A percentile compares a stretch with the other conserved stretches of the same genome.
These are phyloP conservation scores for Cydia fagiglandana DNA, from an alignment of 1,140 invertebrate genomes.

Conservation along the genomic window DNA sequence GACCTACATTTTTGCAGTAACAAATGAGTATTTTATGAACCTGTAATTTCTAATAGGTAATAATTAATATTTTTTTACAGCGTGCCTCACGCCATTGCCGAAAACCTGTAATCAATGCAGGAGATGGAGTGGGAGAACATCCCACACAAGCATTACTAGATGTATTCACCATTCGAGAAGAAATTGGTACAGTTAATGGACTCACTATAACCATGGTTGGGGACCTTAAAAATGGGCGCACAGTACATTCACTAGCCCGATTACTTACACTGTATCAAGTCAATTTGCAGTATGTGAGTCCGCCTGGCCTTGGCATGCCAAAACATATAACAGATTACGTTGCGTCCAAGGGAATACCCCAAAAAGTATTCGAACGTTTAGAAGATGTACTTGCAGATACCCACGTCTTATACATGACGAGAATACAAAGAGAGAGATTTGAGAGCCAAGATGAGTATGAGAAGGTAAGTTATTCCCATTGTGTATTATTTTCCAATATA, in stretches of 20 bases:
- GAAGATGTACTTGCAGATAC: conserved; percentile 94
- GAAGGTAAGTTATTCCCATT: conserved; percentile 80
- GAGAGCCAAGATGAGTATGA: conserved; percentile 91
- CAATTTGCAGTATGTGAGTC: conserved; percentile 93
- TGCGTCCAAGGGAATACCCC: conserved; percentile 86
- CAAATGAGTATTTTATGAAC: conserved; percentile 22
- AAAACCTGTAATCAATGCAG: conserved; percentile 97
- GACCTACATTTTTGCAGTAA: conserved; percentile 24
- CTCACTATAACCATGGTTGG: conserved; percentile 96
- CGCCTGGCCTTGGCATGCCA: conserved; percentile 94
- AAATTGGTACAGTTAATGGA: conserved; percentile 98
- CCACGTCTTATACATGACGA: conserved; percentile 98
- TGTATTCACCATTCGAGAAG: conserved; percentile 98
- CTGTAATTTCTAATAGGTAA: neutral
- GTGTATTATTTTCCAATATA: no score
- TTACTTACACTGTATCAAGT: conserved; percentile 95
- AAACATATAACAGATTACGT: conserved; percentile 90
- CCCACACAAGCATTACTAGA: conserved; percentile 98
- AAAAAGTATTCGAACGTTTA: conserved; percentile 86
- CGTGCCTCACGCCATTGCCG: conserved; percentile 88
- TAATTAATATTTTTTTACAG: conserved; percentile 75
- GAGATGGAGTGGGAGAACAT: conserved; percentile 98
- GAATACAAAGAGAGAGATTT: conserved; percentile 98
- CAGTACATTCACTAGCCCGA: conserved; percentile 97
- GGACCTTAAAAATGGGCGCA: conserved; percentile 98